These are phyloP conservation scores for Scomberomorus guttatus DNA, from an alignment of 2,797 vertebrate genomes.

Conservation along the genomic window DNA sequence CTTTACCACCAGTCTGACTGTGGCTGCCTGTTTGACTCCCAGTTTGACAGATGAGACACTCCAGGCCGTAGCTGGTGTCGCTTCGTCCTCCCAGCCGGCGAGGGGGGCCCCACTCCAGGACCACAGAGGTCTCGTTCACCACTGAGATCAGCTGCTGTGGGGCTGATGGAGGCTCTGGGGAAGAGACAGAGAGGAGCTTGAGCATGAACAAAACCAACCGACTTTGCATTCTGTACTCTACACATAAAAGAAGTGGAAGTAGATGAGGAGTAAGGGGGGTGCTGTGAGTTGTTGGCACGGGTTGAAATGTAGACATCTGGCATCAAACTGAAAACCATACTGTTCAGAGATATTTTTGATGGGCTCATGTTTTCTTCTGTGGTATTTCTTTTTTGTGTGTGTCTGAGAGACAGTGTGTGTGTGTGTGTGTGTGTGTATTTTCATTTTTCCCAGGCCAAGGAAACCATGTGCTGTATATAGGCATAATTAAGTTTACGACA, in stretches of 20 bases:
- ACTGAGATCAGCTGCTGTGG: conserved; percentile 97
- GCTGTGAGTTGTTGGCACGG: conserved; percentile 29
- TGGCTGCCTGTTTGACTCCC: conserved; percentile 37
- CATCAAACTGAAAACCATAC: conserved; percentile 63
- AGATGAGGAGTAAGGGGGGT: neutral
- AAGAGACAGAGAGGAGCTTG: conserved; percentile 8
- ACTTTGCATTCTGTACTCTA: conserved; percentile 24
- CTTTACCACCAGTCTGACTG: conserved; percentile 42
- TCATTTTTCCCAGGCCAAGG: conserved; percentile 75
- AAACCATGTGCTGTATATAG: conserved; percentile 83
- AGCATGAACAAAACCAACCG: conserved; percentile 18
- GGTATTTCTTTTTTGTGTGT: conserved; percentile 64
- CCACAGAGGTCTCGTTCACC: conserved; percentile 97
- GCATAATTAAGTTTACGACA: conserved; percentile 86
- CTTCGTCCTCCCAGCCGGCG: conserved; percentile 88
- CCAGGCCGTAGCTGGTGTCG: conserved; percentile 91
- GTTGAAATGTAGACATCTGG: conserved; percentile 74
- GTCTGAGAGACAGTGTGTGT: conserved; percentile 19
- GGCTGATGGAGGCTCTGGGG: conserved; percentile 93
- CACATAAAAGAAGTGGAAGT: conserved; percentile 24
- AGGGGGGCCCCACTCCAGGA: conserved; percentile 96
- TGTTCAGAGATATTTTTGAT: conserved; percentile 69
- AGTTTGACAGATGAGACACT: conserved; percentile 89
- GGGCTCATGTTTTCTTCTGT: conserved; percentile 74
- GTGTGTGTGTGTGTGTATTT: conserved; percentile 44